Conservation (phyloP, 2,797 vertebrate species). For the Malacoraja senta region DNA sequence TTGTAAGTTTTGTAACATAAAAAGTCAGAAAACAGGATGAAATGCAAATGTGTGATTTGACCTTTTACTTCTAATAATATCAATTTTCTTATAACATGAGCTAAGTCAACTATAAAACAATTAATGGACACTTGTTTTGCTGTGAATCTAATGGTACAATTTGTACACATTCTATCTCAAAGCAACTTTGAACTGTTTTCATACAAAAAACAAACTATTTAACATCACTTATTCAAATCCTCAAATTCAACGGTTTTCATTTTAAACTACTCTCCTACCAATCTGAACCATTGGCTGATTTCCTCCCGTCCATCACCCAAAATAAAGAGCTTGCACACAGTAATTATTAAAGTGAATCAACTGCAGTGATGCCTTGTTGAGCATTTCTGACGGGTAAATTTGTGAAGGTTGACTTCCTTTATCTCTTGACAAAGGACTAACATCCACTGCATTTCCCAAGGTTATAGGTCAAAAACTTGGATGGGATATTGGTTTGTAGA, state of each 20-base stretch:
- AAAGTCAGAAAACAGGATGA: constrained; percentile 35
- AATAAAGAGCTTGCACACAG: background rate
- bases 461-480: background rate
- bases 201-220: background rate
- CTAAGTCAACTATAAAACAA: constrained; percentile 17
- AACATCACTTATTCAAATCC: background rate
- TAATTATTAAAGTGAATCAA: background rate
- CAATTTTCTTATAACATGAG: background rate
- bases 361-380: background rate
- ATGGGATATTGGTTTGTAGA: background rate
- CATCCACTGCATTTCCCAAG: background rate
- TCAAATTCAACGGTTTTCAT: background rate
- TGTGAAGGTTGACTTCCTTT: background rate
- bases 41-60: constrained; percentile 35
- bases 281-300: too few relatives aligned
- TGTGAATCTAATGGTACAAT: background rate
- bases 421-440: too few relatives aligned
- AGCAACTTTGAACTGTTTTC: background rate
- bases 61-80: constrained; percentile 32
- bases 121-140: background rate
- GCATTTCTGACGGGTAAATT: background rate
- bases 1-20: background rate
- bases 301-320: too few relatives aligned
- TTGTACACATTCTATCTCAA: background rate
- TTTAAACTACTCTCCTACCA: background rate